Base-by-base conservation (phyloP, 2,113 vertebrate genomes). In the Prochilodus magdalenae region DNA sequence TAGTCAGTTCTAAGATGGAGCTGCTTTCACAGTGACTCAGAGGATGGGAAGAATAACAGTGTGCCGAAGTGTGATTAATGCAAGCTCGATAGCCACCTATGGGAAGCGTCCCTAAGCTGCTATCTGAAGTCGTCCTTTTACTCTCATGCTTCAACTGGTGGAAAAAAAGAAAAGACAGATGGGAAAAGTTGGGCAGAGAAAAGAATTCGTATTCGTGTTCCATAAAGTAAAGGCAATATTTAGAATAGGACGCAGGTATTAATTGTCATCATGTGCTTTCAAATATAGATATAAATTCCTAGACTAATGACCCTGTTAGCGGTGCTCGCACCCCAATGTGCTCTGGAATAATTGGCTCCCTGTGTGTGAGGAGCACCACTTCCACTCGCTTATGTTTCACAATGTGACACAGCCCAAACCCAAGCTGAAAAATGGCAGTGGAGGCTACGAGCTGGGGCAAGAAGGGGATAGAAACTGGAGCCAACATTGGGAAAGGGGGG, bases 321-420 rank as follows among this genome's bases (percentile, higher is more conserved):
- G 62, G 29, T 8, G 24, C 30, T 47, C 20, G 2, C 29, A 44
- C 11, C 29, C 51, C 8, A 30, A 51, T 3, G 14, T 20, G 11
- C 59, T 73, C 73, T 20, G 69, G 72, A 86, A 89, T 87, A 84
- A 89, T 86, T 80, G 82, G 79, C 66, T 85, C 70, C 22, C 63
- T 36, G 76, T 63, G 76, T 72, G 75, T n/a, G 26, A 20, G 62
- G 69, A 81, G 59, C 77, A 86, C 33, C 60, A 86, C 72, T 59
- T 67, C 59, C 72, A 74, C 81, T 81, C 67, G 55, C 62, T 59
- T 80, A 77, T 76, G 57, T 66, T 69, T 67, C 62, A 67, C 63
- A 72, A 44, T 77, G 76, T 83, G 86, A 59, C 26, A 72, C 59
- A 26, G 18, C 51, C 74, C 55, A 36, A 49, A 77, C 47, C 47